Percentiles rank a stretch among this genome's conserved stretches.
Evolutionary conservation across 2,888 invertebrate species (phyloP).

Genomic region (Scaptomyza polygonia): DNA sequence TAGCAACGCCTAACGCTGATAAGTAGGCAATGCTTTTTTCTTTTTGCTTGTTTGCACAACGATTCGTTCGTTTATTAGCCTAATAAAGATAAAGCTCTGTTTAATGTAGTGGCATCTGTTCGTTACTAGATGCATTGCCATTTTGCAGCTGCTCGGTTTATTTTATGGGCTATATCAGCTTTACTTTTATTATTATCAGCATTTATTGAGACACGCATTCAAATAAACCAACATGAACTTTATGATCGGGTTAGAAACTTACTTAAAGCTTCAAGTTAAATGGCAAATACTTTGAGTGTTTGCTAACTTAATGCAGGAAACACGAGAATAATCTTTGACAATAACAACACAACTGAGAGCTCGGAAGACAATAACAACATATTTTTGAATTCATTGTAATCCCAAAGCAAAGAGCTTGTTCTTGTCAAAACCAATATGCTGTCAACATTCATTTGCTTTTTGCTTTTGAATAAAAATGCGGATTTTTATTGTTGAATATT

Average conservation of each 20-base stretch:
- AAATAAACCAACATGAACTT: constrained; percentile 16
- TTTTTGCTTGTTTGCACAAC: constrained; percentile 2
- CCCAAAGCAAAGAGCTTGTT: too few species aligned
- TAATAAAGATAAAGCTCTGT: constrained; percentile 10
- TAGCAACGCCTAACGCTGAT: constrained; percentile 29
- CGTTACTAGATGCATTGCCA: constrained; percentile 1
- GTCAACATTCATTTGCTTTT: neutral
- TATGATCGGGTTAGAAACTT: constrained; percentile 6
- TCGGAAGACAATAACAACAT: too few species aligned
- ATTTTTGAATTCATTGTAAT: too few species aligned
- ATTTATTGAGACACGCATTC: constrained; percentile 19
- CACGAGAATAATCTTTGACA: too few species aligned
- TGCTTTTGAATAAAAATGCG: neutral
- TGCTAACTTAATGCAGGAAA: too few species aligned
- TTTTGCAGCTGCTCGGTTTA: neutral
- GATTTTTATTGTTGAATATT: constrained; percentile 1
- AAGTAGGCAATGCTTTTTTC: constrained; percentile 47
- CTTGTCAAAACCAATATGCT: neutral
- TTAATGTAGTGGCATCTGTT: constrained; percentile 7
- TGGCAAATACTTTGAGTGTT: too few species aligned
- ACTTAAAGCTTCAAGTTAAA: too few species aligned
- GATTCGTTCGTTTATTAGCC: neutral
- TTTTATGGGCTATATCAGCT: constrained; percentile 21
- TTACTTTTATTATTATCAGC: constrained; percentile 38
- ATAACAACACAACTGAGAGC: too few species aligned